These are phyloP conservation scores for Camelus dromedarius DNA, from an alignment of 2,113 vertebrate species.

Conservation along the genomic window DNA sequence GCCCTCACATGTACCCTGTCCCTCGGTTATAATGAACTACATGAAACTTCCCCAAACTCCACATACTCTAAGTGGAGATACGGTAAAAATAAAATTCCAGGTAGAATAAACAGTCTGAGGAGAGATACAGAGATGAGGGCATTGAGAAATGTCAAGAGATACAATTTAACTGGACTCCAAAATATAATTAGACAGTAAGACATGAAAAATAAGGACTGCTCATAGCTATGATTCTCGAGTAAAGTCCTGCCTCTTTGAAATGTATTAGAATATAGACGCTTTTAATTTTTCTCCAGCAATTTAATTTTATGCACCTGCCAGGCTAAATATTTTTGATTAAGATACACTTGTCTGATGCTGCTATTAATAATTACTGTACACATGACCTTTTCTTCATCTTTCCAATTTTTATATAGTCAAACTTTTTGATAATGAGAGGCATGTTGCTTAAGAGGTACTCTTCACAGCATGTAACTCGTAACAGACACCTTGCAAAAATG, in stretches of 20 bases:
- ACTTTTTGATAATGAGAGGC: constrained; percentile 68
- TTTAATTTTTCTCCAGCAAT: constrained; percentile 23
- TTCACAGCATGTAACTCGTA: constrained; percentile 56
- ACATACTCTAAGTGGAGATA: neutral
- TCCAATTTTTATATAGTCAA: constrained; percentile 59
- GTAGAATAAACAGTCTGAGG: neutral
- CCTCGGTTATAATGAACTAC: neutral
- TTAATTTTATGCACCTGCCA: constrained; percentile 30
- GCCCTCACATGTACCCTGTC: neutral
- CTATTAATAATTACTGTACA: constrained; percentile 61
- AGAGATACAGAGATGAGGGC: neutral
- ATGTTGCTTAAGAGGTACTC: constrained; percentile 69
- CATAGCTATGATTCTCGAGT: constrained; percentile 19
- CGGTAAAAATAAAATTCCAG: neutral
- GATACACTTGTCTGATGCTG: constrained; percentile 33
- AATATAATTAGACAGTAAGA: neutral
- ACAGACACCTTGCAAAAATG: constrained; percentile 77
- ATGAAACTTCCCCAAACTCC: neutral
- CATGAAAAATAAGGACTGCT: neutral
- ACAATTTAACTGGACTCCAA: neutral
- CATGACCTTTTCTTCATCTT: constrained; percentile 67
- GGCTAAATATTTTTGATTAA: constrained; percentile 65
- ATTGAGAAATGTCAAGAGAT: neutral
- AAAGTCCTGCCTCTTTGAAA: constrained; percentile 2
- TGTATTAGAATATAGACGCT: neutral